These are phyloP conservation scores for Colius striatus DNA, from an alignment of 2,113 vertebrate species.

Conservation along the genomic window DNA sequence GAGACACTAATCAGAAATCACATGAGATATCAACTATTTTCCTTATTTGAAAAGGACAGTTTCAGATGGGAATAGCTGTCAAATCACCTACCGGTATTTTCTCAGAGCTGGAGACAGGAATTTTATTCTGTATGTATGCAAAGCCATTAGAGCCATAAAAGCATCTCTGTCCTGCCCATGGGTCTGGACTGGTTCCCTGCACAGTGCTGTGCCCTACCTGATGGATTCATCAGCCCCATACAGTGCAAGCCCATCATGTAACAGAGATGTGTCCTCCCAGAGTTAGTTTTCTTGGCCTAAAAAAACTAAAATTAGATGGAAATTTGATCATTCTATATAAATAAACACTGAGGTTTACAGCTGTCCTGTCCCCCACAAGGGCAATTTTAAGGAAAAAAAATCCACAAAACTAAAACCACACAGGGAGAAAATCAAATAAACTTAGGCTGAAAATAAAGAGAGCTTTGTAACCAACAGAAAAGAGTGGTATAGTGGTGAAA, in stretches of 20 bases:
- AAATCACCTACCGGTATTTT: not conserved
- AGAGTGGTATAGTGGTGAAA: not conserved
- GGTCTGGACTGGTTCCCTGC: not conserved
- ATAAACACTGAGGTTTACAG: not conserved
- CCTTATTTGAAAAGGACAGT: not conserved
- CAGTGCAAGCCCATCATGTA: not conserved
- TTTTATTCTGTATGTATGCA: not conserved
- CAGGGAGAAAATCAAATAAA: not conserved
- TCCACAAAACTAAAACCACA: not conserved
- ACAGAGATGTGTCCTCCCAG: not conserved
- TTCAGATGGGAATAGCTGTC: not conserved
- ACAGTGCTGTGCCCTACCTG: not conserved
- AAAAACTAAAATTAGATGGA: not conserved
- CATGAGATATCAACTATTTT: not conserved
- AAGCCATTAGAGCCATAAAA: not conserved
- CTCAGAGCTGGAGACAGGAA: not conserved
- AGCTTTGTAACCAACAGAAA: not conserved
- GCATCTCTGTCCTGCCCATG: rapidly evolving
- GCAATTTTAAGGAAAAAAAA: not conserved
- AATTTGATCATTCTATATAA: not conserved
- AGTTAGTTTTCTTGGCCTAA: not conserved
- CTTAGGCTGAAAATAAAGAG: not conserved
- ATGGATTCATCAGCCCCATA: not conserved
- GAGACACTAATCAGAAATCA: not conserved
- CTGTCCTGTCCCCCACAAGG: not conserved